Evolutionary conservation across 2,113 vertebrate species (phyloP).

Genomic region (Neogale vison): DNA sequence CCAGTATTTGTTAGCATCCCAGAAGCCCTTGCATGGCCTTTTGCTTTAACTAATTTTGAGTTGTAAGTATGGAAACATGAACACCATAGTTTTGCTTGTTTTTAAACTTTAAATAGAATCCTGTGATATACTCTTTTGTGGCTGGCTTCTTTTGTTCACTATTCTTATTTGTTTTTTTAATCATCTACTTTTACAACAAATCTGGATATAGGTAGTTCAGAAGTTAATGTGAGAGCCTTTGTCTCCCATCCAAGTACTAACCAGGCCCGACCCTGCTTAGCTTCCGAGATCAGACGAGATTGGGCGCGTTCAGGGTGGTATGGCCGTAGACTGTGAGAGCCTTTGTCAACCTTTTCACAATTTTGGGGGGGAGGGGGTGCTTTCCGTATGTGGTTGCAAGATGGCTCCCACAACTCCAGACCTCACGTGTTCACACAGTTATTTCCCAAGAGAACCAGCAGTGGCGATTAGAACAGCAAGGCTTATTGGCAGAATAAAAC

Average conservation of each 20-base stretch:
- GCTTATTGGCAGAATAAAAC: neutral
- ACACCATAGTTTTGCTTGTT: neutral
- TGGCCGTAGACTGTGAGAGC: too few species aligned
- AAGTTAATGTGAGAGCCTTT: neutral
- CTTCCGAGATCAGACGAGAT: too few species aligned
- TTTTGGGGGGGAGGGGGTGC: neutral
- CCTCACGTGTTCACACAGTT: neutral
- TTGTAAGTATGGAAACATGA: neutral
- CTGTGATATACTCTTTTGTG: neutral
- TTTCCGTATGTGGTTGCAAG: neutral
- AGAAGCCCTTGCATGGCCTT: neutral
- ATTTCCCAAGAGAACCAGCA: neutral
- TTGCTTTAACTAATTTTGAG: neutral
- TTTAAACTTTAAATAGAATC: neutral
- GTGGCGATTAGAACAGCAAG: neutral
- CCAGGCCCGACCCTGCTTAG: too few species aligned
- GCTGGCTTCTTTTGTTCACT: neutral
- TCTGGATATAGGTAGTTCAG: neutral
- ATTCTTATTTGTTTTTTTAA: neutral
- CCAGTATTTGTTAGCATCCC: neutral
- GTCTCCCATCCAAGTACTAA: too few species aligned
- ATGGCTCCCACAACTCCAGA: neutral
- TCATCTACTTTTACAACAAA: neutral
- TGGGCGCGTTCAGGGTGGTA: too few species aligned
- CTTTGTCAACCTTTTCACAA: neutral